Base-by-base conservation (phyloP, 2,888 invertebrate genomes). In the Pandemis cinnamomeana region DNA sequence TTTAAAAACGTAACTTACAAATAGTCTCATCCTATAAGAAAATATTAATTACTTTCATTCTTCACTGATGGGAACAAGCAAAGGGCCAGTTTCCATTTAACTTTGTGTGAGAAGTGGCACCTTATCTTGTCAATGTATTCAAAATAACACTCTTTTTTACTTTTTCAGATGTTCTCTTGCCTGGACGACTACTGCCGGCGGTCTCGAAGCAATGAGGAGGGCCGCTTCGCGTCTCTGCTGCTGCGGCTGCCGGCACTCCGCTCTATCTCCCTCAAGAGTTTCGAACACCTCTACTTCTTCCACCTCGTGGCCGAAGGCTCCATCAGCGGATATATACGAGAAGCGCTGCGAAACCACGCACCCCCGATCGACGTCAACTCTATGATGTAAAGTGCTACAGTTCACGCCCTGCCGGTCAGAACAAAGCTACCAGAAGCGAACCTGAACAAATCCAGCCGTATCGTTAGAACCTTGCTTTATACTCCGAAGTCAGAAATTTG, bases 221-320 rank as follows among this genome's bases (percentile, higher is more conserved):
- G 99, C 6, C 95, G 99, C 66, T 99, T 99, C 91, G 99, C 99
- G 53, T 98, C 99, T 88, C 95, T 99, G 11, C 95, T 99, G 72
- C 94, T 99, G 73, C 96, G 98, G 78, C 94, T 99, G 84, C 98
- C 98, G 7, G 97, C 98, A 41, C 95, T 99, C 64, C 96, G 98
- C 76, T 98, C 98, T 78, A 98, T 99, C 85, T 98, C 98, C 73
- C 96, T 99, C 67, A 99, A 99, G 93, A 98, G 98, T 93, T 95
- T 98, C 85, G 99, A 99, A 91, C 98, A 99, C 91, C 95, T 99
- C 79, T 99, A 98, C 95, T 98, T 98, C 95, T 98, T 98, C 95
- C 97, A 98, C 87, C 95, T 99, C 77, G 97, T 98, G 83, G 97
- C 98, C 53, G 98, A 99, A 82, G 96, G 96, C 76, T 97, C 96